Base-by-base conservation (phyloP, 2,888 invertebrate genomes). In the Listrodromus nycthemerus region DNA sequence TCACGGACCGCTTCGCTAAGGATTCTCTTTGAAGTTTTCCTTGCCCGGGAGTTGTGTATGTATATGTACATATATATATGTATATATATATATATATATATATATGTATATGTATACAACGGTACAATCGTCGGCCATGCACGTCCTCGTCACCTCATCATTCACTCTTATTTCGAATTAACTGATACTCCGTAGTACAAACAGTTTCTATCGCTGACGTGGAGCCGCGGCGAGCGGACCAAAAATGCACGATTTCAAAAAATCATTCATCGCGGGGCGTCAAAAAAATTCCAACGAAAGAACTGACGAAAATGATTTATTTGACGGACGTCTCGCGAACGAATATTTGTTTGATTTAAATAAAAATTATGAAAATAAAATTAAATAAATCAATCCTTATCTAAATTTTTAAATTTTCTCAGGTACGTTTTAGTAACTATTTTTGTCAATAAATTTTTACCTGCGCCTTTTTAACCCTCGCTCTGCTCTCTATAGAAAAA, bases 11-110 rank as follows among this genome's bases (percentile, higher is more conserved):
- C 48, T 67, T 67, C 67, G 19, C 80, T 65, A 33, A 70, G 58
- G 76, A 76, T 76, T 66, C 66, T 71, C 81, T 84, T 84, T 81
- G 84, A 84, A 81, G 81, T 84, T 69, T 78, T 78, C 84, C 78
- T 80, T 27, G 55, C 55, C 24, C 55, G 55, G 21, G 24, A 45
- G 69, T 21, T 65, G 2, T 37, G 16, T 48, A 41, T 13, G 24
- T 50, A 61, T n/a, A n/a, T 37, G 24, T 37, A 16, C 48, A 33
- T n/a, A n/a, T n/a, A n/a, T n/a, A n/a, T n/a, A n/a, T n/a, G n/a
- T n/a, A n/a, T n/a, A n/a, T n/a, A n/a, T n/a, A n/a, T n/a, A n/a
- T n/a, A n/a, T n/a, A n/a, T n/a, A n/a, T n/a, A n/a, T n/a, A n/a
- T n/a, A n/a, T n/a, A n/a, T n/a, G n/a, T n/a, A 37, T 50, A 61